Percentiles rank a stretch among this genome's conserved stretches.
phyloP scores from a whole-genome alignment of 2,797 vertebrate species.

The Urosaurus nigricauda region DNA sequence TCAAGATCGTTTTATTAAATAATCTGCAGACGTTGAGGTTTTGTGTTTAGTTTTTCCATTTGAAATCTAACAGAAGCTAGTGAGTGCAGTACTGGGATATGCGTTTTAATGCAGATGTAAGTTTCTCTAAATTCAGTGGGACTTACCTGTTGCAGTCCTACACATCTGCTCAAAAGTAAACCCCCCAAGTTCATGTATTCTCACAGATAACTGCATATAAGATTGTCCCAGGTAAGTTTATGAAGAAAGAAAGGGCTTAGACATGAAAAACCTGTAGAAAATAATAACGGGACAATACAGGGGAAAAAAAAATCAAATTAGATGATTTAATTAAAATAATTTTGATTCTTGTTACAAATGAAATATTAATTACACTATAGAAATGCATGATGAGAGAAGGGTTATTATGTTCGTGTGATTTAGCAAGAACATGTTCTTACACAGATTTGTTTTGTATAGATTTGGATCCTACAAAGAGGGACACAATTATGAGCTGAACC shows the following conservation, averaged over 20 bases:
- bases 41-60: neutral
- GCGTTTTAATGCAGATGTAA: too few relatives aligned
- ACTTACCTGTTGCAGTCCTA: too few relatives aligned
- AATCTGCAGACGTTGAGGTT: too few relatives aligned
- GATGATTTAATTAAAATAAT: neutral
- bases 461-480: conserved; percentile 82
- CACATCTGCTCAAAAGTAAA: neutral
- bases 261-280: neutral
- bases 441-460: conserved; percentile 66
- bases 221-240: neutral
- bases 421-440: conserved; percentile 56
- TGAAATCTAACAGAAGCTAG: neutral
- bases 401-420: neutral
- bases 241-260: neutral
- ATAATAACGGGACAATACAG: too few relatives aligned
- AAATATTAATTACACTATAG: conserved; percentile 1
- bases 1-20: neutral
- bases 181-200: neutral
- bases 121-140: too few relatives aligned
- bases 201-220: neutral
- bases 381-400: neutral
- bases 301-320: neutral
- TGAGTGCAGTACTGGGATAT: neutral
- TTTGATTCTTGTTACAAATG: conserved; percentile 24
- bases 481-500: conserved; percentile 75